A percentile compares a stretch with the other conserved stretches of the same genome.
These are phyloP conservation scores for Carcina quercana DNA, from an alignment of 2,888 invertebrate genomes.

Conservation along the genomic window DNA sequence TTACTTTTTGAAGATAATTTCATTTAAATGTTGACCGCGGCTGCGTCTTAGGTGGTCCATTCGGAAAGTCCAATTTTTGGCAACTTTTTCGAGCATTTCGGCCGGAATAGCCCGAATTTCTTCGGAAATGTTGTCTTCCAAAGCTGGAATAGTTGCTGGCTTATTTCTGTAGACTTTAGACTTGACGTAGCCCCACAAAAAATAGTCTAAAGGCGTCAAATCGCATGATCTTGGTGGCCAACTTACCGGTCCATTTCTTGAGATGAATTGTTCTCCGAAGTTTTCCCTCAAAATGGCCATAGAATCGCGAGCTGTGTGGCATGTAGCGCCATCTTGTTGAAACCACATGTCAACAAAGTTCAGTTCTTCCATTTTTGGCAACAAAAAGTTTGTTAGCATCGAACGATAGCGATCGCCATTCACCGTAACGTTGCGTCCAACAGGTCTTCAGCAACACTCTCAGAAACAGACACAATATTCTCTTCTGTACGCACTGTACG, in stretches of 20 bases:
- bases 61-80: too few species aligned
- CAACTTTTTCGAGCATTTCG: too few species aligned
- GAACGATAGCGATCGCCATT: constrained; percentile 9
- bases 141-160: constrained; percentile 21
- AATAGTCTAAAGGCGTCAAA: constrained; percentile 1
- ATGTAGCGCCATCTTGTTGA: constrained; percentile 19
- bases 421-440: constrained; percentile 8
- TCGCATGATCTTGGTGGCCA: constrained; percentile 5
- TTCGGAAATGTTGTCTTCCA: constrained; percentile 30
- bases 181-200: constrained; percentile 2
- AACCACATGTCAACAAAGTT: constrained; percentile 14
- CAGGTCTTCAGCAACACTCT: too few species aligned
- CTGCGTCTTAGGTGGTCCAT: too few species aligned
- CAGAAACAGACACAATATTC: too few species aligned
- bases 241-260: background rate
- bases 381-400: constrained; percentile 12
- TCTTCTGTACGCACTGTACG: too few species aligned
- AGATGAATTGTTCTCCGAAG: constrained; percentile 1
- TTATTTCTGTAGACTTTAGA: constrained; percentile 9
- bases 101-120: too few species aligned
- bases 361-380: constrained; percentile 13
- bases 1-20: too few species aligned
- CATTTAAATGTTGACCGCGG: too few species aligned
- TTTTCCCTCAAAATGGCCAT: constrained; percentile 12
- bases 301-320: constrained; percentile 18